A percentile compares a stretch with the other conserved stretches of the same genome.
phyloP scores from a whole-genome alignment of 2,888 invertebrate genomes.

The Lordiphosa fenestrarum region DNA sequence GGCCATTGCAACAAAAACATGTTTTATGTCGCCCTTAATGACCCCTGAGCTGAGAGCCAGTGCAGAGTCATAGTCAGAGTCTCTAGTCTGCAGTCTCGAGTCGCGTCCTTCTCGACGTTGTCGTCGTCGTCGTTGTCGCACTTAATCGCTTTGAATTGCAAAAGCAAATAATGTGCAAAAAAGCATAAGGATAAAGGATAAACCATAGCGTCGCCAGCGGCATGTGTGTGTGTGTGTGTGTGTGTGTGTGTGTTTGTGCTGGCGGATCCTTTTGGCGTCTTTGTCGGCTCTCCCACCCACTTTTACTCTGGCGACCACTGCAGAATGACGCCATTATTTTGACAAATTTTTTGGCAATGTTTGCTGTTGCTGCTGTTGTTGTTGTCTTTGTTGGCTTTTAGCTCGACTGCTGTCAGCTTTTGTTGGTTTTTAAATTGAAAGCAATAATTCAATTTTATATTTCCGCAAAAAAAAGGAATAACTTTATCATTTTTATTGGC shows the following conservation, averaged over 20 bases:
- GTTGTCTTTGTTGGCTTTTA: constrained; percentile 50
- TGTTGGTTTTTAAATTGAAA: constrained; percentile 74
- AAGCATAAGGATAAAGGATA: constrained; percentile 74
- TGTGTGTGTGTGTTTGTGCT: constrained; percentile 22
- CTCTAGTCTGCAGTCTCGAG: constrained; percentile 25
- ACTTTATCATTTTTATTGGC: constrained; percentile 54
- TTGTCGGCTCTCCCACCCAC: constrained; percentile 42
- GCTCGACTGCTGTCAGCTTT: constrained; percentile 66
- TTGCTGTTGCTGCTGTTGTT: constrained; percentile 40
- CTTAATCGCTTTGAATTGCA: constrained; percentile 75
- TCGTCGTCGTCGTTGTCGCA: constrained; percentile 47
- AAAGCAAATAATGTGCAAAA: constrained; percentile 75
- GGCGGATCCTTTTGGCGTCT: constrained; percentile 65
- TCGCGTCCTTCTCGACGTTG: constrained; percentile 13
- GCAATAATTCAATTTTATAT: constrained; percentile 78
- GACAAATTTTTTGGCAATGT: constrained; percentile 77
- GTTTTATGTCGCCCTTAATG: constrained; percentile 72
- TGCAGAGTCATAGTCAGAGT: constrained; percentile 7
- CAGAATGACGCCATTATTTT: constrained; percentile 77
- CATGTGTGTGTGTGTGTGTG: constrained; percentile 16
- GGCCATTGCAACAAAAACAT: constrained; percentile 70
- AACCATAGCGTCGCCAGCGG: constrained; percentile 66
- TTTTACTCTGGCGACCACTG: constrained; percentile 54
- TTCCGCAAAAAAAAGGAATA: constrained; percentile 58
- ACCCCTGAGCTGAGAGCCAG: constrained; percentile 55